Percentiles rank a stretch among this genome's conserved stretches.
These are phyloP conservation scores for Cancer borealis DNA, from an alignment of 2,888 invertebrate species.

Conservation along the genomic window DNA sequence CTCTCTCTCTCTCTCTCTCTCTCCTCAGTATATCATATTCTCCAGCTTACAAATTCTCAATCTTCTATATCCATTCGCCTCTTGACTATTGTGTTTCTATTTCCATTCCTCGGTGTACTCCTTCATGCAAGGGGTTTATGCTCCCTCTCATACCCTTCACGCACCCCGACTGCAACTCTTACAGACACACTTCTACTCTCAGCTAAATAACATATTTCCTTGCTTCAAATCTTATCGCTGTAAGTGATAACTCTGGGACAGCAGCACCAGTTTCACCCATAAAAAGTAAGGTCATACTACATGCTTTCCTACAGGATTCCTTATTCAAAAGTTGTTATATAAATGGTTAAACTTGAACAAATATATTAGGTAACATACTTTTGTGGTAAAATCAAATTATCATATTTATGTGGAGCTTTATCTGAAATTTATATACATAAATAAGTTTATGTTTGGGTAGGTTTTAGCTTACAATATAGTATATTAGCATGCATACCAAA, in stretches of 20 bases:
- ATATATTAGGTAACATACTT: no score
- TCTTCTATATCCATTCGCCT: no score
- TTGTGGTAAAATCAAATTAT: no score
- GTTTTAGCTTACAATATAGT: no score
- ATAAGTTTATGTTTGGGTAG: no score
- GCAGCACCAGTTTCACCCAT: neutral
- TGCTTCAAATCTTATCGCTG: neutral
- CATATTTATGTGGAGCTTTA: no score
- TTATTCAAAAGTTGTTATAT: no score
- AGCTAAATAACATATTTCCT: neutral
- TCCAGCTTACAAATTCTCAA: no score
- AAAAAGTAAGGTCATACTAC: neutral
- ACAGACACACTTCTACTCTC: neutral
- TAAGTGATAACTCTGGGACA: neutral
- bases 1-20: constrained; percentile 23
- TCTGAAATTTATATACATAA: no score
- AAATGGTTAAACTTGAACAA: no score
- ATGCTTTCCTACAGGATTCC: neutral
- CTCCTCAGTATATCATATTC: neutral
- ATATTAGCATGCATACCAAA: no score
- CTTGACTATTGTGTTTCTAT: neutral
- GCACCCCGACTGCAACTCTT: neutral
- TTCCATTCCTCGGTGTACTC: neutral
- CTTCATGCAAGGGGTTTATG: neutral
- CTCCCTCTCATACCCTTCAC: neutral